Percentiles rank a stretch among this genome's conserved stretches.
These are phyloP conservation scores for Amaurobius ferox DNA, from an alignment of 2,888 invertebrate species.

Conservation along the genomic window DNA sequence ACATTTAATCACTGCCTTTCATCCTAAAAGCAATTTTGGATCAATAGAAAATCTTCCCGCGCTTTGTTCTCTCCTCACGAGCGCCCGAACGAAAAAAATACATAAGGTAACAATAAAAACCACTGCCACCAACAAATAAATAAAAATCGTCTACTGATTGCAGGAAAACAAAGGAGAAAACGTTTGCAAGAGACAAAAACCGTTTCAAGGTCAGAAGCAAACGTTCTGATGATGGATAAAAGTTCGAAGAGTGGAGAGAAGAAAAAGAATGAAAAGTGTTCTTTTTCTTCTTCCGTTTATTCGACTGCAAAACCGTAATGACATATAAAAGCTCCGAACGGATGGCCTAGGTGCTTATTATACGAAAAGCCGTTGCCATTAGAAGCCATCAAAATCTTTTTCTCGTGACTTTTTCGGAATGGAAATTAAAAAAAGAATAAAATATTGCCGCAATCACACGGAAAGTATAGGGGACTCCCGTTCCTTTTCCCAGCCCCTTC, in stretches of 20 bases:
- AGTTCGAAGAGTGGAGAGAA: slow-evolving; percentile 24
- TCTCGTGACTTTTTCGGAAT: slow-evolving; percentile 62
- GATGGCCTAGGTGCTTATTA: slow-evolving; percentile 70
- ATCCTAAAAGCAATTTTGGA: slow-evolving; percentile 28
- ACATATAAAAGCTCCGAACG: slow-evolving; percentile 67
- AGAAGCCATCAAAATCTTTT: slow-evolving; percentile 64
- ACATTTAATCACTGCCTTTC: neutral
- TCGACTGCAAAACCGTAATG: slow-evolving; percentile 55
- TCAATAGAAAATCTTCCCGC: slow-evolving; percentile 25
- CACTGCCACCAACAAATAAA: neutral
- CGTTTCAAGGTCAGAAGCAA: slow-evolving; percentile 54
- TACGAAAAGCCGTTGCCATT: slow-evolving; percentile 66
- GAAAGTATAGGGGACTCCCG: slow-evolving; percentile 30
- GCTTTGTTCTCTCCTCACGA: slow-evolving; percentile 32
- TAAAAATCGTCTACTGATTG: neutral
- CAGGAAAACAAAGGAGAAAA: slow-evolving; percentile 9
- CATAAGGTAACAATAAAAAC: neutral
- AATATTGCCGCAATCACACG: slow-evolving; percentile 59
- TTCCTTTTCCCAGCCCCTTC: neutral
- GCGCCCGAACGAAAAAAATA: neutral
- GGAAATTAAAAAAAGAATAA: slow-evolving; percentile 48
- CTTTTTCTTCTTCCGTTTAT: neutral
- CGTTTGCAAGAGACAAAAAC: slow-evolving; percentile 39
- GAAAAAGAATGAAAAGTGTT: slow-evolving; percentile 16
- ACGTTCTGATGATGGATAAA: slow-evolving; percentile 25